Evolutionary conservation across 2,797 vertebrate species (phyloP).

Genomic region (Syngnathus acus): DNA sequence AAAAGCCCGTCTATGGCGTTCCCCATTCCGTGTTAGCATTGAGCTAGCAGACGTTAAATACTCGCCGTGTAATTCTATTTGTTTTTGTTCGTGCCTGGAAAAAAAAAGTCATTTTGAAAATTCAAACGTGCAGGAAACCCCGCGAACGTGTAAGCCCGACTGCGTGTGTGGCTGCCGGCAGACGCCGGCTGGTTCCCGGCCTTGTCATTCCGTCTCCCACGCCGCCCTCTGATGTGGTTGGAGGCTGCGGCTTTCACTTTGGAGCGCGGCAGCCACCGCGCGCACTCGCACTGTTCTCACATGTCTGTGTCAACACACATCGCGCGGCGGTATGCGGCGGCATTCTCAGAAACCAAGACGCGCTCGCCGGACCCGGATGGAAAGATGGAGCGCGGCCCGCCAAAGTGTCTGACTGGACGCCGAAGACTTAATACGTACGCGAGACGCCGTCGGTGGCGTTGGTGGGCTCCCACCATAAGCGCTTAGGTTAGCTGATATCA

Average conservation of each 20-base stretch:
- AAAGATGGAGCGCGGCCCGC: constrained; percentile 55
- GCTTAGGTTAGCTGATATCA: constrained; percentile 69
- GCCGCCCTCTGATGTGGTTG: constrained; percentile 65
- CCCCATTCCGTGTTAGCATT: no score
- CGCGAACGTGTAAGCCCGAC: constrained; percentile 33
- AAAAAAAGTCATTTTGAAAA: background rate
- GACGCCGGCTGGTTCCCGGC: constrained; percentile 64
- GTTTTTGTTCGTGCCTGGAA: no score
- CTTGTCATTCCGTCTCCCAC: constrained; percentile 69
- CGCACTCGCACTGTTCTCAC: constrained; percentile 66
- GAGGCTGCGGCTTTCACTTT: constrained; percentile 61
- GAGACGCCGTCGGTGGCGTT: constrained; percentile 62
- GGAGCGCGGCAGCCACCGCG: constrained; percentile 53
- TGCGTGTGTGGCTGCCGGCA: constrained; percentile 58
- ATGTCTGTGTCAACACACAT: constrained; percentile 68
- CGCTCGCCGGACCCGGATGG: constrained; percentile 38
- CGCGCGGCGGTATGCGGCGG: constrained; percentile 58
- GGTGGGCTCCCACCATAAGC: constrained; percentile 68
- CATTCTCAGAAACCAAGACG: constrained; percentile 57
- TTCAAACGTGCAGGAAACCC: constrained; percentile 9
- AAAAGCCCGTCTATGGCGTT: no score
- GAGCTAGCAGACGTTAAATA: no score
- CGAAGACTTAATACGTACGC: constrained; percentile 53
- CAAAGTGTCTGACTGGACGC: constrained; percentile 52
- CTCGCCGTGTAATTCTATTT: no score